A percentile compares a stretch with the other conserved stretches of the same genome.
These are phyloP conservation scores for Tipula unca DNA, from an alignment of 2,888 invertebrate species.

Conservation along the genomic window DNA sequence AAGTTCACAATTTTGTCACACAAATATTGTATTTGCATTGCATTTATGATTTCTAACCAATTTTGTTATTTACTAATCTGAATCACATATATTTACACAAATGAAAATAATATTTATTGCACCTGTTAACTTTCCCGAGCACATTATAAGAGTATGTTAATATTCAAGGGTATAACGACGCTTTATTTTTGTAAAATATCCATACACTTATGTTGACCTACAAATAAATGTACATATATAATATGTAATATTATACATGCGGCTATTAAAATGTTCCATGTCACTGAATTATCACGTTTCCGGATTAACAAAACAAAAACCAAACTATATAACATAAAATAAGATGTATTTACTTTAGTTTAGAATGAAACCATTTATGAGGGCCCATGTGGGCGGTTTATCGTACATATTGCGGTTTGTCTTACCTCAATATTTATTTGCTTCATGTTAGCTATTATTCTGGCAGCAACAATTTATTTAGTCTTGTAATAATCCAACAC, in stretches of 20 bases:
- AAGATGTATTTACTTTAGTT: neutral
- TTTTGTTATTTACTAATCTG: neutral
- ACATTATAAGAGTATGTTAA: neutral
- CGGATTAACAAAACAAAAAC: neutral
- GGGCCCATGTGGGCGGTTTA: neutral
- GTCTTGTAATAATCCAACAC: neutral
- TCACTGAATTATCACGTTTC: neutral
- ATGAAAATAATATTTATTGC: neutral
- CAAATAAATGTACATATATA: neutral
- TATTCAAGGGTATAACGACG: neutral
- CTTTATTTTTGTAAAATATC: neutral
- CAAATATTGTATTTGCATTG: no score
- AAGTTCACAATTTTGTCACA: neutral
- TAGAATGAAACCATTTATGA: neutral
- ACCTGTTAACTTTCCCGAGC: neutral
- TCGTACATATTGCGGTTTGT: neutral
- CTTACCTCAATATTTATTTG: slow-evolving; percentile 4
- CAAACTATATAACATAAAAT: neutral
- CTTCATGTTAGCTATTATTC: neutral
- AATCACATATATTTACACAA: neutral
- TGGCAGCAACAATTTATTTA: neutral
- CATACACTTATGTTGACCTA: neutral
- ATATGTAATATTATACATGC: neutral
- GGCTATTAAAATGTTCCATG: neutral
- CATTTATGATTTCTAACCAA: neutral